A percentile compares a stretch with the other conserved stretches of the same genome.
Conservation (phyloP, 2,888 invertebrate species). For the Tridacna gigas region DNA sequence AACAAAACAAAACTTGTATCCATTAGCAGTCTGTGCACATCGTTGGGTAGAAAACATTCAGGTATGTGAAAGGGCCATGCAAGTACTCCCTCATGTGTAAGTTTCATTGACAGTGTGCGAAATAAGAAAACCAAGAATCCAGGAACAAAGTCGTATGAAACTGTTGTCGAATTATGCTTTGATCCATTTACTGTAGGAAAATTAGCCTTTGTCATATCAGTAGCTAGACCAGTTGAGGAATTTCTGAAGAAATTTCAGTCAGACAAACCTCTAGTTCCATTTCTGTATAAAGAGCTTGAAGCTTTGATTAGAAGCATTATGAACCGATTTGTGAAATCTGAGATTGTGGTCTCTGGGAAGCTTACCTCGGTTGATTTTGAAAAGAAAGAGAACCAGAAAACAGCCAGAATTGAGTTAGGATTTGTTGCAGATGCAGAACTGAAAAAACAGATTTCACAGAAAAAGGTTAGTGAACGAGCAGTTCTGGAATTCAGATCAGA, state of each 20-base stretch:
- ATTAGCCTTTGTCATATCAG: not conserved
- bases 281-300: slow-evolving; percentile 1
- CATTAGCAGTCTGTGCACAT: not conserved
- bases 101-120: not conserved
- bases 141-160: not conserved
- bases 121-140: not conserved
- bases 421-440: not conserved
- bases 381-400: not conserved
- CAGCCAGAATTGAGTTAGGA: slow-evolving; percentile 1
- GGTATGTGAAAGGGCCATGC: not conserved
- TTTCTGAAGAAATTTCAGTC: slow-evolving; percentile 1
- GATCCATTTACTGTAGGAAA: not conserved
- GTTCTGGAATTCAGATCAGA: slow-evolving; percentile 1
- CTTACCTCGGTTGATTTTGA: not conserved
- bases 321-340: slow-evolving; percentile 1
- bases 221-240: not conserved
- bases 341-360: not conserved
- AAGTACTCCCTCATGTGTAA: not conserved
- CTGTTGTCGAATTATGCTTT: not conserved
- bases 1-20: not conserved
- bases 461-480: not conserved
- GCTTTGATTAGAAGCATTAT: not conserved
- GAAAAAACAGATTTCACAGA: not conserved
- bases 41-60: not conserved
- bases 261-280: slow-evolving; percentile 1